A percentile compares a stretch with the other conserved stretches of the same genome.
phyloP scores from a whole-genome alignment of 2,888 invertebrate genomes.

The Aspidapion aeneum region DNA sequence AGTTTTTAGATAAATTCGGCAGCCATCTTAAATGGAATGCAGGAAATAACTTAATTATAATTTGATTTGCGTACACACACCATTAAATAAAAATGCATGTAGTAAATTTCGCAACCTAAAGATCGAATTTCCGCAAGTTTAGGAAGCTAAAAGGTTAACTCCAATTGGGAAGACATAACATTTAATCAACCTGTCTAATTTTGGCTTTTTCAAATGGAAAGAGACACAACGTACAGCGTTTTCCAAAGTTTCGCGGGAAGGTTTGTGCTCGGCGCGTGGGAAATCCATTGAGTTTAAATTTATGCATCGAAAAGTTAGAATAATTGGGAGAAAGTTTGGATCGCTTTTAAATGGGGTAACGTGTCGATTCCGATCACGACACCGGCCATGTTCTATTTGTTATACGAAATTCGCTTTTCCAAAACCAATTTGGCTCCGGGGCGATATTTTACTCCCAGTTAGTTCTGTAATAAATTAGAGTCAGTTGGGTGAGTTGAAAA shows the following conservation, averaged over 20 bases:
- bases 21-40: too few relatives aligned
- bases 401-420: neutral
- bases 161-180: too few relatives aligned
- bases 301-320: conserved; percentile 29
- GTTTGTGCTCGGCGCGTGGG: conserved; percentile 24
- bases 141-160: too few relatives aligned
- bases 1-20: too few relatives aligned
- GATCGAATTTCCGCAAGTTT: too few relatives aligned
- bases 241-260: neutral
- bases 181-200: too few relatives aligned
- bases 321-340: conserved; percentile 24
- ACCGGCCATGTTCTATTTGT: conserved; percentile 5
- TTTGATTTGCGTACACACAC: too few relatives aligned
- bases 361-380: conserved; percentile 20
- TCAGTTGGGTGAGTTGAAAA: neutral
- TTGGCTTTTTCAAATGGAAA: neutral
- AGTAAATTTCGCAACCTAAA: too few relatives aligned
- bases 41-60: too few relatives aligned
- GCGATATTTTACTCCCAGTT: neutral
- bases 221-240: neutral
- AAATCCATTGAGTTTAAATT: conserved; percentile 37
- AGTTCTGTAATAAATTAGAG: neutral
- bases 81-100: too few relatives aligned
- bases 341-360: conserved; percentile 25
- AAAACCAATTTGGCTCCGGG: neutral